Conservation (phyloP, 2,888 invertebrate species). For the Acrobasis repandana region DNA sequence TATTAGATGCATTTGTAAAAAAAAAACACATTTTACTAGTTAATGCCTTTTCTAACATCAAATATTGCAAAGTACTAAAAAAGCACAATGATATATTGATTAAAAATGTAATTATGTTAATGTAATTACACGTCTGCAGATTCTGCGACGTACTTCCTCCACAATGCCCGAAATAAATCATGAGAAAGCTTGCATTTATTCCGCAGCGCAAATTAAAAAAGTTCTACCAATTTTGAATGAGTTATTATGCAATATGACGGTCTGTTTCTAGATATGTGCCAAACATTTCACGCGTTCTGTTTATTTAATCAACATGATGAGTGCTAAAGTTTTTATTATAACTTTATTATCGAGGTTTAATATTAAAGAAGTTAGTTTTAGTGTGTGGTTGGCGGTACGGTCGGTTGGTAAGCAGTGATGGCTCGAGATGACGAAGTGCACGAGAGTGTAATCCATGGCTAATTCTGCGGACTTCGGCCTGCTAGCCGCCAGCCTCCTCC, state of each 20-base stretch:
- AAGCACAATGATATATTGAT: no score
- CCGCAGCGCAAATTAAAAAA: slow-evolving; percentile 77
- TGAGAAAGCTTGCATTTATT: slow-evolving; percentile 69
- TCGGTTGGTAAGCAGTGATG: slow-evolving; percentile 51
- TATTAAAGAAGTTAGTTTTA: slow-evolving; percentile 9
- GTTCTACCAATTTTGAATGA: slow-evolving; percentile 77
- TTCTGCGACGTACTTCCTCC: slow-evolving; percentile 40
- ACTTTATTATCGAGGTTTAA: background rate
- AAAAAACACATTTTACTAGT: no score
- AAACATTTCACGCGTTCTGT: slow-evolving; percentile 25
- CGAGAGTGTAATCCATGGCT: slow-evolving; percentile 80
- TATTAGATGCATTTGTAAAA: no score
- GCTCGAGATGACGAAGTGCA: slow-evolving; percentile 57
- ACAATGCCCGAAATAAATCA: slow-evolving; percentile 70
- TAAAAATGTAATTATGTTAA: no score
- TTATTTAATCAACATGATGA: slow-evolving; percentile 6
- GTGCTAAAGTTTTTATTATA: slow-evolving; percentile 8
- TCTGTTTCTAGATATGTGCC: slow-evolving; percentile 37
- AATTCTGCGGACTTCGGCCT: slow-evolving; percentile 83
- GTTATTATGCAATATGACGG: slow-evolving; percentile 74
- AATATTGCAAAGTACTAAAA: no score
- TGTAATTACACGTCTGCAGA: slow-evolving; percentile 38
- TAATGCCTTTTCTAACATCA: no score
- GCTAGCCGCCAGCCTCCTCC: slow-evolving; percentile 83
- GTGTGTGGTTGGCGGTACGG: slow-evolving; percentile 18